Base-by-base conservation (phyloP, 1,140 invertebrate genomes). In the Sycobia sp. region DNA sequence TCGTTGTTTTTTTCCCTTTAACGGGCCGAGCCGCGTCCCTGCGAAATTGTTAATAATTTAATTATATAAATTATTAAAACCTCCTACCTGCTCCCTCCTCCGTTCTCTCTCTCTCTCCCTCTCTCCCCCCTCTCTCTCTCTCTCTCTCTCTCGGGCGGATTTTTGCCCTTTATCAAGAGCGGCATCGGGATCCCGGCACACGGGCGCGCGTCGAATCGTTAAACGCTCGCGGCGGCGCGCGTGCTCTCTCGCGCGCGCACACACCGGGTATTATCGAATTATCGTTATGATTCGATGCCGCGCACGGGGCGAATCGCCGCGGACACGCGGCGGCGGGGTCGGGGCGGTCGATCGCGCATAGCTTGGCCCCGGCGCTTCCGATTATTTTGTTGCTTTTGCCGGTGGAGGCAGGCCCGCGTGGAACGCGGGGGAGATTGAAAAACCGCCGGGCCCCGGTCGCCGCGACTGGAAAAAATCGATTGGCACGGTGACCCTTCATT, bases 201-300 rank as follows among this genome's bases (percentile, higher is more conserved):
- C n/a, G n/a, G n/a, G 56, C 27, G 46, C 60, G 32, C 65, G 63
- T 65, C 68, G 60, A 62, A 63, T 63, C 51, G 34, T 22, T 61
- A 61, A 61, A 61, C 25, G 44, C 50, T 29, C 1, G 25, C 3
- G 27, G 44, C 61, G 9, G 23, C 44, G 10, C 29, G 32, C 41
- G 4, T 9, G n/a, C n/a, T n/a, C n/a, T n/a, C n/a, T n/a, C 41
- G 41, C n/a, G 14, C 36, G 20, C 47, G 18, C 27, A 34, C n/a
- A 36, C 41, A 39, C 51, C 60, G 22, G 18, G 29, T 56, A 72
- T 72, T 71, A 72, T 72, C 69, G 69, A 72, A 72, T 72, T 70
- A 72, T 67, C 67, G 62, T 69, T 68, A 71, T 68, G 60, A 60
- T 59, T 63, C 67, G 63, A 66, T 46, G 41, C 41, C 23, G 41